A percentile compares a stretch with the other conserved stretches of the same genome.
Evolutionary conservation across 1,140 invertebrate genomes (phyloP).

Genomic region (Drosophila gunungcola): DNA sequence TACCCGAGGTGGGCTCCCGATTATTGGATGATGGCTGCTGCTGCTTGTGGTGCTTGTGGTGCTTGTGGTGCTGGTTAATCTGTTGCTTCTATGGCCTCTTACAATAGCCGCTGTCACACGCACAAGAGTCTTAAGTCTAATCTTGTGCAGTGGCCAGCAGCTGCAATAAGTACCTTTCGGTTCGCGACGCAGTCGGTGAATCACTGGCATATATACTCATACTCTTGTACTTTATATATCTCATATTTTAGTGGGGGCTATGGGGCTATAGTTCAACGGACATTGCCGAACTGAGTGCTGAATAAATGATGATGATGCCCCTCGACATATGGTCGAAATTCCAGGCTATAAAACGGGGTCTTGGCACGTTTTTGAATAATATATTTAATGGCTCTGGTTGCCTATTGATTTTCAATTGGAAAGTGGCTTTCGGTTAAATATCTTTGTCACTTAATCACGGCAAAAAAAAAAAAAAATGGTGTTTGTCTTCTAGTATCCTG

Average conservation of each 20-base stretch:
- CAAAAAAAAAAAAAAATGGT: conserved; percentile 21
- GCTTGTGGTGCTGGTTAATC: neutral
- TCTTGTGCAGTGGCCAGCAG: conserved; percentile 98
- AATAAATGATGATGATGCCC: conserved; percentile 64
- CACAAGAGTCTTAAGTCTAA: conserved; percentile 96
- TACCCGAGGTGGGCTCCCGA: no score
- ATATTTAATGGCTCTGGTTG: conserved; percentile 9
- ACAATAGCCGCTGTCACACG: conserved; percentile 98
- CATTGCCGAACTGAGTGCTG: conserved; percentile 31
- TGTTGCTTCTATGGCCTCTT: conserved; percentile 87
- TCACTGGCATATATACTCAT: conserved; percentile 6
- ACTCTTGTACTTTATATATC: no score
- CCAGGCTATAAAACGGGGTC: conserved; percentile 4
- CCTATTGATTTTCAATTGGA: conserved; percentile 50
- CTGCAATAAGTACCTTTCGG: conserved; percentile 90
- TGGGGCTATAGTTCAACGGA: conserved; percentile 5
- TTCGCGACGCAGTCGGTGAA: conserved; percentile 2
- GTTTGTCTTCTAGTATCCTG: neutral
- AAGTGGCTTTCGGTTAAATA: neutral
- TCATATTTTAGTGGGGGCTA: no score
- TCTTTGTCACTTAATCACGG: conserved; percentile 24
- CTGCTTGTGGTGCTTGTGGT: neutral
- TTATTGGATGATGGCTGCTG: neutral
- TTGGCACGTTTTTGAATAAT: conserved; percentile 64
- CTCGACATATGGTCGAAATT: conserved; percentile 68